Percentiles rank a stretch among this genome's conserved stretches.
These are phyloP conservation scores for Rhopalosiphum padi DNA, from an alignment of 1,140 invertebrate species.

Conservation along the genomic window DNA sequence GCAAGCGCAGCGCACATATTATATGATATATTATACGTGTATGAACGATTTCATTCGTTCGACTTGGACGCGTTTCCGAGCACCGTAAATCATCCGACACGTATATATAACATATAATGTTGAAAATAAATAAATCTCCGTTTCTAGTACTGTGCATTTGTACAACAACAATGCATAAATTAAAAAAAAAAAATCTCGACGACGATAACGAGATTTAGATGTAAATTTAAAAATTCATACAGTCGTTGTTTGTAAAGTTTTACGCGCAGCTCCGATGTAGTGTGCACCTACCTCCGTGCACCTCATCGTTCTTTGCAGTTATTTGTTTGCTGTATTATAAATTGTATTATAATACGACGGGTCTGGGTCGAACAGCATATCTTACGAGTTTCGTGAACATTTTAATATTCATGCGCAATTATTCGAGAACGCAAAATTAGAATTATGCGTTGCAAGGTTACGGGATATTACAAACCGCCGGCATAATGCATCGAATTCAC, in stretches of 20 bases:
- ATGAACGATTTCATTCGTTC: conserved; percentile 7
- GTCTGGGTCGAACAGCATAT: background rate
- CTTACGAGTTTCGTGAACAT: background rate
- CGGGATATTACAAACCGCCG: background rate
- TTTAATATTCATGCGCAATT: background rate
- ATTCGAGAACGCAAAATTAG: background rate
- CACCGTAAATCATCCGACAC: background rate
- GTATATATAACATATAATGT: background rate
- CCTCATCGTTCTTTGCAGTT: background rate
- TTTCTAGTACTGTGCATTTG: background rate
- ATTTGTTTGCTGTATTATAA: background rate
- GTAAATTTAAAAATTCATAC: conserved; percentile 10
- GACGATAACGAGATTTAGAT: background rate
- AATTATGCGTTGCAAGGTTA: background rate
- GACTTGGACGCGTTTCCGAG: background rate
- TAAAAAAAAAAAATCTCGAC: background rate
- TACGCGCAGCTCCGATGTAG: background rate
- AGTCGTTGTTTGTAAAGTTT: conserved; percentile 4
- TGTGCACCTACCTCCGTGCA: background rate
- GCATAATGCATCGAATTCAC: background rate
- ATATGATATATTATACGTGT: background rate
- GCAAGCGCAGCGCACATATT: background rate
- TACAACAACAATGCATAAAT: conserved; percentile 11
- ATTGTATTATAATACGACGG: background rate
- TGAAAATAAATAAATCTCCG: background rate